Base-by-base conservation (phyloP, 2,797 vertebrate genomes). In the Huso huso region DNA sequence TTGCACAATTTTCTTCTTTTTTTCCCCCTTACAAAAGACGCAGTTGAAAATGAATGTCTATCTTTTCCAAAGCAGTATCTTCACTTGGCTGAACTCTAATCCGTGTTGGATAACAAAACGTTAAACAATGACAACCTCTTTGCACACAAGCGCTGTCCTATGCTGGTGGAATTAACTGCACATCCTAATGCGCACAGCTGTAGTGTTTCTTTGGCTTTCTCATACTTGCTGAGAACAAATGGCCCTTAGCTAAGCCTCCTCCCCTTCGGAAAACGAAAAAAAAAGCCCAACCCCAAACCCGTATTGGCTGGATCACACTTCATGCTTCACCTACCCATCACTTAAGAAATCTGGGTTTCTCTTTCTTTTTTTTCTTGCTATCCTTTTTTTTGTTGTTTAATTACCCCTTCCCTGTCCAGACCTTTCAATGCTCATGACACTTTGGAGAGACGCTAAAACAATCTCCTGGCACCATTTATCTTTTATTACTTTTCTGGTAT, bases 261-360 rank as follows among this genome's bases (percentile, higher is more conserved):
- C 71, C 76, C 75, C 67, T 61, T 65, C 64, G 48, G 61, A 65
- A 49, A 65, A 57, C 49, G 15, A n/a, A 58, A 65, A 62, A 67
- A 64, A 60, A 10, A 69, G 73, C 63, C 75, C 75, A 59, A 72
- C 76, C 78, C 72, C 57, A 53, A n/a, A n/a, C 65, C 48, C 51
- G 68, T 59, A 68, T 71, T 71, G 70, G 70, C 66, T 68, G 67
- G 64, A 63, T 66, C 66, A 49, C 61, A 65, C 65, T 68, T 57
- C 75, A 55, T 65, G 66, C 61, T 64, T 73, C 62, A 76, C 57
- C 68, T 66, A 71, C 63, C 68, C 71, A 66, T 48, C 65, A 62
- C 23, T 62, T 10, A 13, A 10, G 37, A 63, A 65, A 51, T 13
- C 10, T 13, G 4, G 15, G 48, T 50, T 48, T 66, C 18, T 5